A percentile compares a stretch with the other conserved stretches of the same genome.
Conservation (phyloP, 2,797 vertebrate genomes). For the Dallia pectoralis region DNA sequence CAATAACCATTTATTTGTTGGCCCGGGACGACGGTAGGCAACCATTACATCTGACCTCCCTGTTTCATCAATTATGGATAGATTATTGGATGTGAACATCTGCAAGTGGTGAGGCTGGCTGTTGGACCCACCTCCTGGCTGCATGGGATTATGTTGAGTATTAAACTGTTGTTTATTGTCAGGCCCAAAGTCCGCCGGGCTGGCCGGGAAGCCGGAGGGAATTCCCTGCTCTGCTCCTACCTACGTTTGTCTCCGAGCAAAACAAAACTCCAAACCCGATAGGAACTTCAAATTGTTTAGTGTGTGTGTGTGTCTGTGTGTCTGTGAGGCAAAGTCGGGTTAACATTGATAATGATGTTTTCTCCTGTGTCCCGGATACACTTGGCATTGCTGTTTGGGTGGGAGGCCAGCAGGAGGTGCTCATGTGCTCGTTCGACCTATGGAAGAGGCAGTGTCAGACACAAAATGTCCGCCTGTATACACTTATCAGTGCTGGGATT, state of each 20-base stretch:
- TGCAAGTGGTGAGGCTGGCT: constrained; percentile 86
- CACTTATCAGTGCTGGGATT: too few species aligned
- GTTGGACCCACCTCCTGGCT: constrained; percentile 95
- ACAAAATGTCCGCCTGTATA: too few species aligned
- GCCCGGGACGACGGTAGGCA: constrained; percentile 83
- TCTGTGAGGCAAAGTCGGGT: too few species aligned
- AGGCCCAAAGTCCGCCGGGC: constrained; percentile 89
- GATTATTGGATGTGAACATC: constrained; percentile 99
- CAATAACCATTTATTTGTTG: constrained; percentile 99
- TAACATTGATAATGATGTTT: not conserved
- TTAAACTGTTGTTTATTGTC: constrained; percentile 99
- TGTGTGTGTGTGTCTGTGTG: not conserved
- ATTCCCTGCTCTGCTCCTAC: constrained; percentile 72
- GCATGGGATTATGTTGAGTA: constrained; percentile 94
- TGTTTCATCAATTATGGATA: constrained; percentile 99
- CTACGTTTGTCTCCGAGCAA: constrained; percentile 65
- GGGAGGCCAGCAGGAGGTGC: too few species aligned
- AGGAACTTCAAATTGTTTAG: constrained; percentile 84
- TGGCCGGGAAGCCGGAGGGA: constrained; percentile 76
- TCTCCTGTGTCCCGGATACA: too few species aligned
- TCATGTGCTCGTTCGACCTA: too few species aligned
- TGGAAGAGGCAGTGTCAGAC: too few species aligned
- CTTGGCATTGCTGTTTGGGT: too few species aligned
- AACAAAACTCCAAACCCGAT: constrained; percentile 80
- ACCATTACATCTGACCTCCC: constrained; percentile 99